These are phyloP conservation scores for Heterotis niloticus DNA, from an alignment of 2,113 vertebrate genomes.

Conservation along the genomic window DNA sequence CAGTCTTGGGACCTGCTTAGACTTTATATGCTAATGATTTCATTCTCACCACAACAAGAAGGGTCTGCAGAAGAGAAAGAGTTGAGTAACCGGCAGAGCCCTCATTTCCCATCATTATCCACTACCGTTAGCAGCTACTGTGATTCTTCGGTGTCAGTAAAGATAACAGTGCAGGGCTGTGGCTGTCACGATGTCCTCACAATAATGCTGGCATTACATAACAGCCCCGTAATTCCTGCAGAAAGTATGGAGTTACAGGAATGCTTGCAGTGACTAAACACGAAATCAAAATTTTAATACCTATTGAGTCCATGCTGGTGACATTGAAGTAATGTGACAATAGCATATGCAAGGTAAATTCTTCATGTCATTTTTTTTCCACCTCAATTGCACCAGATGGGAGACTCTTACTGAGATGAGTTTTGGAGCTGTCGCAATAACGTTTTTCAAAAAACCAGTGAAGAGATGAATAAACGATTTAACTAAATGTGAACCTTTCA, in stretches of 20 bases:
- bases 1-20: too few species aligned
- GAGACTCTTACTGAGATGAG: not conserved
- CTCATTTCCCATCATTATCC: too few species aligned
- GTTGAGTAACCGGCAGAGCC: too few species aligned
- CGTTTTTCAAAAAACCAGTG: not conserved
- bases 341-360: too few species aligned
- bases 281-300: slow-evolving; percentile 6
- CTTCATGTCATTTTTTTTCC: not conserved
- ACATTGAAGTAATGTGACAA: not conserved
- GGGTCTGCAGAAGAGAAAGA: too few species aligned
- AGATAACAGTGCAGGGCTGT: not conserved
- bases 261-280: not conserved
- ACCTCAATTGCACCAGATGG: not conserved
- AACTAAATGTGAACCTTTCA: not conserved
- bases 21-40: too few species aligned
- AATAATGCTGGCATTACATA: not conserved
- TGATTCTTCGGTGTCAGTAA: too few species aligned
- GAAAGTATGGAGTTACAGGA: slow-evolving; percentile 3
- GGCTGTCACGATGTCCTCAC: not conserved
- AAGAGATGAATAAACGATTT: not conserved
- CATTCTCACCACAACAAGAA: too few species aligned
- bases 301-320: not conserved
- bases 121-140: too few species aligned
- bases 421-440: not conserved
- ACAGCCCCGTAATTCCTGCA: not conserved